These are phyloP conservation scores for Rhynchomys soricoides DNA, from an alignment of 2,113 vertebrate species.

Conservation along the genomic window DNA sequence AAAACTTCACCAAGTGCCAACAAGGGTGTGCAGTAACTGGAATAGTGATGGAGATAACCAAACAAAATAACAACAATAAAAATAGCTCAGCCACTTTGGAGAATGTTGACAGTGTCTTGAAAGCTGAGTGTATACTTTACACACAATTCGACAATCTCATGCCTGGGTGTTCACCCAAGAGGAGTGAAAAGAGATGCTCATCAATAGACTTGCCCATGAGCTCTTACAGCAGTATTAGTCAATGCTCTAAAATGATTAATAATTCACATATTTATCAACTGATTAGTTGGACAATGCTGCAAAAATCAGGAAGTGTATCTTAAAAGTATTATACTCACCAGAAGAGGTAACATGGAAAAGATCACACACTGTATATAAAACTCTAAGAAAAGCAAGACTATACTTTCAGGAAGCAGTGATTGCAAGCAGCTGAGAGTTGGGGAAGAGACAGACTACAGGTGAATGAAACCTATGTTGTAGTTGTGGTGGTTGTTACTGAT, in stretches of 20 bases:
- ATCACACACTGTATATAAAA: background rate
- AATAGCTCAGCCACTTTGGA: background rate
- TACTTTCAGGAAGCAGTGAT: background rate
- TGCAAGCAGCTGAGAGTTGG: background rate
- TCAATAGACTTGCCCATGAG: background rate
- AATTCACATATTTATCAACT: background rate
- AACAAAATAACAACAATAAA: background rate
- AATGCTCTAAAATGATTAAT: background rate
- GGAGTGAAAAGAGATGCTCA: background rate
- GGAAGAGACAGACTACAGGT: background rate
- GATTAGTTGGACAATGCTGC: background rate
- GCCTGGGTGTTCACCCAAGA: background rate
- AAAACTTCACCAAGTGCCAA: background rate
- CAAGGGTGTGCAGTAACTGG: background rate
- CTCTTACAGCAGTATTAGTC: background rate
- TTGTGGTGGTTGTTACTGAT: background rate
- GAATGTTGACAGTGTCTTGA: background rate
- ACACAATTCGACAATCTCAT: background rate
- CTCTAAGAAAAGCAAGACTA: background rate
- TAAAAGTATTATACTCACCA: too few relatives aligned
- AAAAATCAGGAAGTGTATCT: background rate
- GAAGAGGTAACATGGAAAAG: background rate
- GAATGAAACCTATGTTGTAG: background rate
- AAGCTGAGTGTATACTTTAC: background rate
- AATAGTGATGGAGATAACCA: background rate